Conservation (phyloP, 1,140 invertebrate species). For the Gryon sp. region DNA sequence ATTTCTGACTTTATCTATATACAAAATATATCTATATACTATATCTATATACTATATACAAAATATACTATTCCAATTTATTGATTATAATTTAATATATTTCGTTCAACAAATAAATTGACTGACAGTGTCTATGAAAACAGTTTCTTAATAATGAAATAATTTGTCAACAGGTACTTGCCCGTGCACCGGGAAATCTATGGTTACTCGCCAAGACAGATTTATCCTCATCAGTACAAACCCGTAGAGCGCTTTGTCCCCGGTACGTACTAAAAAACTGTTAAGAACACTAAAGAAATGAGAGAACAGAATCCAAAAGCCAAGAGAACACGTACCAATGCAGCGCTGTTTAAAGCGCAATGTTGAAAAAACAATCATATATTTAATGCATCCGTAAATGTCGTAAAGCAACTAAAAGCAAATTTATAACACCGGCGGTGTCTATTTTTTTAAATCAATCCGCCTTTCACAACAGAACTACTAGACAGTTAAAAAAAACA, state of each 20-base stretch:
- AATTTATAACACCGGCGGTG: constrained; percentile 16
- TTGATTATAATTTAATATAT: no score
- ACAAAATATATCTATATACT: no score
- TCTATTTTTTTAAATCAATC: constrained; percentile 2
- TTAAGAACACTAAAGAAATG: constrained; percentile 68
- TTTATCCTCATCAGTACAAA: constrained; percentile 91
- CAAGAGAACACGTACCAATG: constrained; percentile 42
- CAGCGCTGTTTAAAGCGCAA: constrained; percentile 55
- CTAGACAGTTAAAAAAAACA: constrained; percentile 17
- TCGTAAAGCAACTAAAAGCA: constrained; percentile 29
- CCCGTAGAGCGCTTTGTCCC: constrained; percentile 88
- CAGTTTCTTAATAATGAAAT: constrained; percentile 13
- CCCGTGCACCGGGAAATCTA: constrained; percentile 93
- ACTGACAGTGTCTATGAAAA: no score
- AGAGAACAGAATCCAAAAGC: constrained; percentile 62
- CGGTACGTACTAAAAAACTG: constrained; percentile 85
- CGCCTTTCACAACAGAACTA: neutral
- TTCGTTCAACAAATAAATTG: no score
- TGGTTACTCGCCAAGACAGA: constrained; percentile 90
- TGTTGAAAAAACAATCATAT: constrained; percentile 39
- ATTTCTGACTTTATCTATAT: no score
- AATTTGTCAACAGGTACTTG: constrained; percentile 81
- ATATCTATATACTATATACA: no score
- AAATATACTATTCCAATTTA: no score
- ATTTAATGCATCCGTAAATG: constrained; percentile 29